phyloP scores from a whole-genome alignment of 2,797 vertebrate genomes.

The Hippoglossus hippoglossus region DNA sequence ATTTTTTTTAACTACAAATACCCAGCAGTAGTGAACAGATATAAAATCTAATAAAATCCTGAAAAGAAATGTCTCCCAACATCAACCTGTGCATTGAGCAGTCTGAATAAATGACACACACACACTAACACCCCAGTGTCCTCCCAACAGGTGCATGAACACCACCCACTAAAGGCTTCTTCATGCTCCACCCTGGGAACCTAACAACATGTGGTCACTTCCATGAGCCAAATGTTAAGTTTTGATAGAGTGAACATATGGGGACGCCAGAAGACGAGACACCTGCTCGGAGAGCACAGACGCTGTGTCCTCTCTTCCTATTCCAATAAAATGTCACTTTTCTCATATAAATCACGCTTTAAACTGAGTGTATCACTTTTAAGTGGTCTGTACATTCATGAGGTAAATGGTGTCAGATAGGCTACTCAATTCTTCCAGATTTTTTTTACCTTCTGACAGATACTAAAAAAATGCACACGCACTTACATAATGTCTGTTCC shows the following conservation, averaged over 20 bases:
- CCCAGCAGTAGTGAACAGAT: not conserved
- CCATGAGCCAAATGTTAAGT: constrained; percentile 28
- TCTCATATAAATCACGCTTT: constrained; percentile 16
- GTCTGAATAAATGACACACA: constrained; percentile 14
- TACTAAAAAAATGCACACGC: no score
- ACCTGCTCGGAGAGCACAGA: constrained; percentile 35
- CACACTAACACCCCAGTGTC: constrained; percentile 27
- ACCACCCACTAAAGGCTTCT: constrained; percentile 46
- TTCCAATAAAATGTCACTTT: constrained; percentile 8
- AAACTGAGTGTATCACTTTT: not conserved
- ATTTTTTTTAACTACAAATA: not conserved
- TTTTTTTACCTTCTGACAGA: no score
- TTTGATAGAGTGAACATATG: constrained; percentile 65
- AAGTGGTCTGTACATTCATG: not conserved
- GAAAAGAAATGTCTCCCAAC: constrained; percentile 37
- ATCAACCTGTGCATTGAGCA: constrained; percentile 39
- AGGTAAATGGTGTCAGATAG: not conserved
- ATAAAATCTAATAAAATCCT: constrained; percentile 42
- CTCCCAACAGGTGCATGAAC: constrained; percentile 59
- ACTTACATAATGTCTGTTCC: no score
- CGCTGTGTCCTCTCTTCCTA: constrained; percentile 1
- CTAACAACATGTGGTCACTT: constrained; percentile 20
- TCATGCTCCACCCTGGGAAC: constrained; percentile 65
- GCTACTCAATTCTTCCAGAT: not conserved
- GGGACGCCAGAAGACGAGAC: constrained; percentile 29